Base-by-base conservation (phyloP, 64 coral and sea anemone genomes). In the Pocillopora damicornis region DNA sequence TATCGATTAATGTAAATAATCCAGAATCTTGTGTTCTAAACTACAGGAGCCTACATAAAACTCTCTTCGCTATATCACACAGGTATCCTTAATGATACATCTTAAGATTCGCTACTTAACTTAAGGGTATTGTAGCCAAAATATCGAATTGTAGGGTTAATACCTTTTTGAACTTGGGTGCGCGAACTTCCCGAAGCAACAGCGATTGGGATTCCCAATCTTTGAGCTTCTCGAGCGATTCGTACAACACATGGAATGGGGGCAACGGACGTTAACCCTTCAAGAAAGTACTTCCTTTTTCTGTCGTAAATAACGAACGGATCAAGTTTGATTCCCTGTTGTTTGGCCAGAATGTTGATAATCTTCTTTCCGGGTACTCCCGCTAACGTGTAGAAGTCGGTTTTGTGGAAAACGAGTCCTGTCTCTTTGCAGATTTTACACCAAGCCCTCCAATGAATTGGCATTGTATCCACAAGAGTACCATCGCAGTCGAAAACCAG, bases 401-500 rank as follows among this genome's bases (percentile, higher is more conserved):
- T 91, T 71, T 95, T 99, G 36, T 36, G 74, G 26, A 92, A 99
- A 11, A 67, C 81, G 12, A 99, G 84, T 59, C 97, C 97, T 16
- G 97, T 99, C 72, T 99, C 97, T 45, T 91, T 82, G 58, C 97
- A 99, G 67, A 99, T 94, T 37, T 92, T 90, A 75, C 87, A 90
- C 97, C 97, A 99, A 15, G 97, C 97, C 91, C 37, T 87, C 93
- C 93, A 95, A 68, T 99, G 97, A 37, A 95, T 78, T 0, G 97
- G 97, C 93, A 99, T 99, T 9, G 97, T 99, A 61, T 99, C 88
- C 0, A 99, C 67, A 30, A 99, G 82, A 22, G 97, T 99, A 20
- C 97, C 97, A 86, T 99, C 97, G 14, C 97, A 99, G 60, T 99
- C 97, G 56, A 99, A 95, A 13, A 99, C 88, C 4, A 99, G 63